Evolutionary conservation across 2,113 vertebrate species (phyloP).

Genomic region (Cathartes aura): DNA sequence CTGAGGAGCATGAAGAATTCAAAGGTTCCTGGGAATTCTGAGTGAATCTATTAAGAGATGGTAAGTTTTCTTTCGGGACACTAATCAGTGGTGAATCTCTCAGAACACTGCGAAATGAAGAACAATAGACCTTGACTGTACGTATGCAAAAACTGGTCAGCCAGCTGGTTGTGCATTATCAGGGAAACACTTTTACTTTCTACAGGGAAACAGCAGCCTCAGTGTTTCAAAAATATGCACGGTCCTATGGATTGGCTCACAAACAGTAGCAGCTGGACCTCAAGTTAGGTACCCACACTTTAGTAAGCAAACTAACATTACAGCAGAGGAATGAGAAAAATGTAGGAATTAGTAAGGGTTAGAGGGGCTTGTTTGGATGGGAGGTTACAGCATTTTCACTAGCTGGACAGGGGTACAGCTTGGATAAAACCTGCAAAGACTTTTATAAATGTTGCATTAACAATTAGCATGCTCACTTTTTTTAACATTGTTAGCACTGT

Average conservation of each 20-base stretch:
- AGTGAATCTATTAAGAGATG: background rate
- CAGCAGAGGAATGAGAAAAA: conserved; percentile 47
- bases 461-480: background rate
- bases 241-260: conserved; percentile 29
- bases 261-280: conserved; percentile 49
- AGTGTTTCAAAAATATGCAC: conserved; percentile 48
- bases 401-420: background rate
- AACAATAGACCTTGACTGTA: background rate
- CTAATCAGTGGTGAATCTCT: background rate
- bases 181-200: conserved; percentile 6
- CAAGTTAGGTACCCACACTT: conserved; percentile 21
- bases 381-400: background rate
- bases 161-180: conserved; percentile 23
- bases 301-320: conserved; percentile 1
- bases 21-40: background rate
- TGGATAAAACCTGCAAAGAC: background rate
- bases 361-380: background rate
- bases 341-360: conserved; percentile 34
- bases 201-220: conserved; percentile 34
- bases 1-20: background rate
- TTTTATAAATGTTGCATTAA: background rate
- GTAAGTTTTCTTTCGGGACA: background rate
- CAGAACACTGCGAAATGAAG: background rate
- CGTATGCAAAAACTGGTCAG: background rate
- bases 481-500: background rate